These are phyloP conservation scores for Metellina segmentata DNA, from an alignment of 2,888 invertebrate genomes.

Conservation along the genomic window DNA sequence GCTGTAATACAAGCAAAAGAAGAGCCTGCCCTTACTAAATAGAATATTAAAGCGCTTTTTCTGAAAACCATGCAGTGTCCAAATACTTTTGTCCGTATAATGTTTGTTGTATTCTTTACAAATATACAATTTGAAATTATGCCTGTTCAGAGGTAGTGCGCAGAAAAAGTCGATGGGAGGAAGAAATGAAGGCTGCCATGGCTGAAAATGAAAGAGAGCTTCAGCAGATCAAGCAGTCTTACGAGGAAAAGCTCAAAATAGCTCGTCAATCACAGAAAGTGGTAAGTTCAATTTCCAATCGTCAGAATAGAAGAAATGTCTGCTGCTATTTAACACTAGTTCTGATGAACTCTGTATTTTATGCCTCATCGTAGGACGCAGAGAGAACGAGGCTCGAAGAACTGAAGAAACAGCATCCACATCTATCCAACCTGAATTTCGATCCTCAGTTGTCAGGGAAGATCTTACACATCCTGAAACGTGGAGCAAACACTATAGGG, in stretches of 20 bases:
- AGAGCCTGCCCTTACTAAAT: too few species aligned
- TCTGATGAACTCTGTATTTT: not conserved
- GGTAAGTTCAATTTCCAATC: conserved; percentile 63
- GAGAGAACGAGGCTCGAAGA: conserved; percentile 75
- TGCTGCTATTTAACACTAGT: not conserved
- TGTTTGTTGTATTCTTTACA: not conserved
- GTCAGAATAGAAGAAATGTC: not conserved
- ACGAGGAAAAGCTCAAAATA: conserved; percentile 80
- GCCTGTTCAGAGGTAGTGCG: conserved; percentile 61
- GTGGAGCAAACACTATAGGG: conserved; percentile 79
- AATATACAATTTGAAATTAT: not conserved
- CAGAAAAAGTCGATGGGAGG: conserved; percentile 81
- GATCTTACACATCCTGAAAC: conserved; percentile 83
- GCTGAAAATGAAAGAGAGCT: conserved; percentile 83
- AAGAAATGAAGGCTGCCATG: conserved; percentile 81
- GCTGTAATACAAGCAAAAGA: too few species aligned
- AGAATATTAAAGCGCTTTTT: too few species aligned
- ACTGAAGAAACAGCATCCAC: conserved; percentile 80
- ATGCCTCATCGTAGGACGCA: conserved; percentile 30
- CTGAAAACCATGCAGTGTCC: too few species aligned
- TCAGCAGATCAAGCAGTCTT: conserved; percentile 83
- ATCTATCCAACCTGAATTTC: conserved; percentile 84
- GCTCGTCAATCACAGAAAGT: conserved; percentile 79
- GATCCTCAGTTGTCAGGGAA: conserved; percentile 83
- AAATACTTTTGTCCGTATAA: not conserved